Base-by-base conservation (phyloP, 1,140 invertebrate species). In the Sinella curviseta region DNA sequence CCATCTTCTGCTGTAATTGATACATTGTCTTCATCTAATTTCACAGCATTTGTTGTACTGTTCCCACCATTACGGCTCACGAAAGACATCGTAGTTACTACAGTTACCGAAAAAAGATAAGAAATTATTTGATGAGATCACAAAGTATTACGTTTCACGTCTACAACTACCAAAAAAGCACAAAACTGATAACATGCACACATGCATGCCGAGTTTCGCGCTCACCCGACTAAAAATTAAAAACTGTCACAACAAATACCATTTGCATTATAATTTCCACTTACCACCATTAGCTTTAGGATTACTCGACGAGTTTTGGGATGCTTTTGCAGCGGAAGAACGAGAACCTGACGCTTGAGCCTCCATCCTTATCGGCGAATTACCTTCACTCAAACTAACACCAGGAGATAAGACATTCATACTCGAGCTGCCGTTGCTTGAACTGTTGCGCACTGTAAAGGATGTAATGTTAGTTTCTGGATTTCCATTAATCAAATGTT, bases 361-460 rank as follows among this genome's bases (percentile, higher is more conserved):
- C 77, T 84, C 83, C 35, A 84, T 67, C 34, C 80, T 77, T 74
- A 82, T 80, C 17, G 81, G 81, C 12, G 83, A 84, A 65, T 82
- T 79, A 55, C 83, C 83, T 80, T 84, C 83, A 78, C 78, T 79
- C 20, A 84, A 73, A 77, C 78, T 81, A 26, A 84, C 80, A 82
- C 82, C 83, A 14, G 83, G 83, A 33, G 83, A 84, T 20, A 84
- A 77, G 26, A 84, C 83, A 57, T 84, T 84, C 24, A 81, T 54
- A 48, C 79, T 76, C 28, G 79, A 81, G 60, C 78, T 84, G 39
- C 77, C 78, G 34, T 84, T 79, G 36, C 70, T 79, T 34, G 81
- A 82, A 74, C 81, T 82, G 65, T 36, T 78, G 33, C 79, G 54
- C 54, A 67, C 74, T 77, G n/a, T n/a, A n/a, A n/a, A n/a, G n/a